phyloP scores from a whole-genome alignment of 2,797 vertebrate species.

The Neomorphus geoffroyi region DNA sequence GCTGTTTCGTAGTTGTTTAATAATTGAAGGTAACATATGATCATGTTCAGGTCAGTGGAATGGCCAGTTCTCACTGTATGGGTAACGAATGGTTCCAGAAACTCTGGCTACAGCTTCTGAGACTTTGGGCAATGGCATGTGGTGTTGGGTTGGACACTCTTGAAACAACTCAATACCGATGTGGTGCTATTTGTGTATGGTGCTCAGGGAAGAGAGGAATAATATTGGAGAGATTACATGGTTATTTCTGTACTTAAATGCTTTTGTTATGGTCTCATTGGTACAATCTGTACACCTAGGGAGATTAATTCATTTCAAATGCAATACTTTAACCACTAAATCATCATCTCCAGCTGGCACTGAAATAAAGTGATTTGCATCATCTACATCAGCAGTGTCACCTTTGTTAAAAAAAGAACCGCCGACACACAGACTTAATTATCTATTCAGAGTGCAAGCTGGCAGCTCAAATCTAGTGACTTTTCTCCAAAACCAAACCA shows the following conservation, averaged over 20 bases:
- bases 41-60: background rate
- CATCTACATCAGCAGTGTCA: conserved; percentile 60
- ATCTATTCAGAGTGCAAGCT: conserved; percentile 39
- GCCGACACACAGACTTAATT: conserved; percentile 61
- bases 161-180: background rate
- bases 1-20: background rate
- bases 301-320: conserved; percentile 36
- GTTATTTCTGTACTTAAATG: conserved; percentile 36
- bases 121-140: background rate
- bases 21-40: background rate
- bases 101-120: background rate
- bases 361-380: conserved; percentile 54
- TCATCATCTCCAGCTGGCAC: conserved; percentile 49
- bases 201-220: background rate
- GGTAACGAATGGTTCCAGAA: background rate
- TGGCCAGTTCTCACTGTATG: background rate
- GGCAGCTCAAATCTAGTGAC: background rate
- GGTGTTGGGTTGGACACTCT: background rate
- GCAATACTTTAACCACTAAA: conserved; percentile 34
- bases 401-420: conserved; percentile 68
- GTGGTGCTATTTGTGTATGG: background rate
- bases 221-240: background rate
- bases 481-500: background rate
- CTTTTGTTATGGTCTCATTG: background rate
- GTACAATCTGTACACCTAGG: conserved; percentile 1